Conservation (phyloP, 2,888 invertebrate species). For the Ormia ochracea region DNA sequence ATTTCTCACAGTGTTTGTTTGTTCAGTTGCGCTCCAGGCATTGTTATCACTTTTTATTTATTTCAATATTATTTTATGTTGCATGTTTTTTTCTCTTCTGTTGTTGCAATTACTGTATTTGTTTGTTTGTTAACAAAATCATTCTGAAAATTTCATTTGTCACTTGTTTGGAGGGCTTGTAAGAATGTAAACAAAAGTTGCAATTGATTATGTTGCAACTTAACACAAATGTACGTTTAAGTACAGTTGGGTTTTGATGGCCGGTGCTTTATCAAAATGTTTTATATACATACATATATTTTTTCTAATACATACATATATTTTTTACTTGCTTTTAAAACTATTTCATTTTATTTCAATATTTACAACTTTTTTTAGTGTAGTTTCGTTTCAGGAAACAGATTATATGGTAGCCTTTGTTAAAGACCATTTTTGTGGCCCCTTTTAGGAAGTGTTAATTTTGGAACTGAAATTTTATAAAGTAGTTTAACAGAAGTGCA, state of each 20-base stretch:
- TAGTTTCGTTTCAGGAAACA: too few relatives aligned
- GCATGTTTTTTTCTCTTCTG: neutral
- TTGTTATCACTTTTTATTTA: conserved; percentile 14
- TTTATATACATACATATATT: too few relatives aligned
- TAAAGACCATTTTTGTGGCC: too few relatives aligned
- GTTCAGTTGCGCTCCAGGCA: neutral
- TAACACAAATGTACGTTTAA: neutral
- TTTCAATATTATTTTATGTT: neutral
- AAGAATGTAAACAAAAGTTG: conserved; percentile 39
- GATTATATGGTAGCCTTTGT: too few relatives aligned
- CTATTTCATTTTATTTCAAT: too few relatives aligned
- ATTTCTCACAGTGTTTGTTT: neutral
- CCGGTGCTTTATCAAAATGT: neutral
- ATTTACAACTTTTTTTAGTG: too few relatives aligned
- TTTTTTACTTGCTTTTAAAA: too few relatives aligned
- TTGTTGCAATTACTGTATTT: conserved; percentile 30
- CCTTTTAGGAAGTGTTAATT: too few relatives aligned
- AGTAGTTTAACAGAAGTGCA: too few relatives aligned
- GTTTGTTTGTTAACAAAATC: conserved; percentile 22
- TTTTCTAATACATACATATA: too few relatives aligned
- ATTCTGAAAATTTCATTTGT: conserved; percentile 31
- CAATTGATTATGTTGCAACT: conserved; percentile 34
- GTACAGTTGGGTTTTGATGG: neutral
- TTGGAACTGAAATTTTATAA: too few relatives aligned
- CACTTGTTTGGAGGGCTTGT: conserved; percentile 18